phyloP scores from a whole-genome alignment of 2,113 vertebrate genomes.

The Xerus inauris region DNA sequence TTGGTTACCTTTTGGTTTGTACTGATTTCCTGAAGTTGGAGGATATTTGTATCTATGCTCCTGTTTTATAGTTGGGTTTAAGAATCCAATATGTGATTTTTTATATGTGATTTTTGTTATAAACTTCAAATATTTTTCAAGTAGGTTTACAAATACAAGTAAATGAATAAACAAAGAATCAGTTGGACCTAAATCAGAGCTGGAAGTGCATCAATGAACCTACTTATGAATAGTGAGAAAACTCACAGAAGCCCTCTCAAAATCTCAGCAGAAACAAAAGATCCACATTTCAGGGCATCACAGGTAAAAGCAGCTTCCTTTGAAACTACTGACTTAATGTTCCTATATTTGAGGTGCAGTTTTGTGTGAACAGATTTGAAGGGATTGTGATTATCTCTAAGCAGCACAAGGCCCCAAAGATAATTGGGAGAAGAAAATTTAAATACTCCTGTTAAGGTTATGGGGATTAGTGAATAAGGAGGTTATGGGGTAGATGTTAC shows the following conservation, averaged over 20 bases:
- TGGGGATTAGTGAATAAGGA: neutral
- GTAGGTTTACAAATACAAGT: constrained; percentile 4
- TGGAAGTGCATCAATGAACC: neutral
- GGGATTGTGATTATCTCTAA: constrained; percentile 3
- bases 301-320: neutral
- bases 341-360: neutral
- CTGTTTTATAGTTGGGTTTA: neutral
- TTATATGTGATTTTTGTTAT: neutral
- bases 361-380: neutral
- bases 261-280: neutral
- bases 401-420: neutral
- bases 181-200: neutral
- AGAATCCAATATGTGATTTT: neutral
- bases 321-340: neutral
- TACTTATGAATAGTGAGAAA: neutral
- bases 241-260: neutral
- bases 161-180: neutral
- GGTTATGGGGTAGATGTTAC: neutral
- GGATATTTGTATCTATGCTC: neutral
- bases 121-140: neutral
- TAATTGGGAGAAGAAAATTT: neutral
- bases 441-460: neutral
- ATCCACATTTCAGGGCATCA: neutral
- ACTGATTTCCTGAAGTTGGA: neutral
- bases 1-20: neutral